Evolutionary conservation across 2,888 invertebrate species (phyloP).

Genomic region (Hydropsyche betteni): DNA sequence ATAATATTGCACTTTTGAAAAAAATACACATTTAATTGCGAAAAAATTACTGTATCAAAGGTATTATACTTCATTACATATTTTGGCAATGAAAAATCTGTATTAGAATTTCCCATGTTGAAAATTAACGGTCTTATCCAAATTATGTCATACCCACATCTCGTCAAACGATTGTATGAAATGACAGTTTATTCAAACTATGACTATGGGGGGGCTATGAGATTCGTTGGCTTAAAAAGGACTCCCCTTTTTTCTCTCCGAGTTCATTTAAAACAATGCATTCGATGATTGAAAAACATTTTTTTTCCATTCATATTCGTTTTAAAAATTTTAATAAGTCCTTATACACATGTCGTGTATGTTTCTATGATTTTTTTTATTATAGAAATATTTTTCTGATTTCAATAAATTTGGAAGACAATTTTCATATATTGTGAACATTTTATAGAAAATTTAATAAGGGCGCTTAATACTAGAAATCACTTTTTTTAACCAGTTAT

Average conservation of each 20-base stretch:
- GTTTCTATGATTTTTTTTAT: too few relatives aligned
- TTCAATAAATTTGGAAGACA: too few relatives aligned
- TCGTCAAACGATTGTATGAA: not conserved
- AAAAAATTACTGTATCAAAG: too few relatives aligned
- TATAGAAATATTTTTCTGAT: too few relatives aligned
- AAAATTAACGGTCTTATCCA: not conserved
- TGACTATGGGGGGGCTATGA: not conserved
- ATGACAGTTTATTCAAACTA: slow-evolving; percentile 4
- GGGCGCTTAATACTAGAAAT: too few relatives aligned
- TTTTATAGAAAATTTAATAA: too few relatives aligned
- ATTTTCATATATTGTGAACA: too few relatives aligned
- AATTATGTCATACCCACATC: not conserved
- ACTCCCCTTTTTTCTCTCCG: not conserved
- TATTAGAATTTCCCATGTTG: not conserved
- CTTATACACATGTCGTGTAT: too few relatives aligned
- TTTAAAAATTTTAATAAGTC: not conserved
- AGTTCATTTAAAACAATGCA: slow-evolving; percentile 3
- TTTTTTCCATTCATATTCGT: not conserved
- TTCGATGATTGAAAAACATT: not conserved
- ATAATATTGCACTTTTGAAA: too few relatives aligned
- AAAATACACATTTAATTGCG: too few relatives aligned
- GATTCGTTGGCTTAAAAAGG: not conserved
- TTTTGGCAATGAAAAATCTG: too few relatives aligned
- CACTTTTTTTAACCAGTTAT: not conserved
- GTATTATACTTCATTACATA: too few relatives aligned